Percentiles rank a stretch among this genome's conserved stretches.
Evolutionary conservation across 2,113 vertebrate genomes (phyloP).

Genomic region (Vulpes vulpes): DNA sequence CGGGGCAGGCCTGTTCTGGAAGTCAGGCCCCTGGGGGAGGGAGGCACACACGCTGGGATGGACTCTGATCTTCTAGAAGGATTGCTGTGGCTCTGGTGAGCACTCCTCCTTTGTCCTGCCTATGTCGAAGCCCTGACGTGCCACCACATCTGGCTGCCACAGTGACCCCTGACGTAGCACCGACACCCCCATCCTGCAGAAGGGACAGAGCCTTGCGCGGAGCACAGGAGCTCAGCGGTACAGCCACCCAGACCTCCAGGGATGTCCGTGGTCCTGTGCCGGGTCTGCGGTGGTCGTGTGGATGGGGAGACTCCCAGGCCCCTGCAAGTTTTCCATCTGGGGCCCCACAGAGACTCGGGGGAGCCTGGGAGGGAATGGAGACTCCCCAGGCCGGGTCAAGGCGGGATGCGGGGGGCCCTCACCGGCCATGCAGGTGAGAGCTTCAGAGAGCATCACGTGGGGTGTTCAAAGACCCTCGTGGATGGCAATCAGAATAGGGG

Average conservation of each 20-base stretch:
- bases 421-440: not conserved
- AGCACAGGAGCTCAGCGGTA: not conserved
- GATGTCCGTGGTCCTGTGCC: not conserved
- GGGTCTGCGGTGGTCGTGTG: fast-evolving
- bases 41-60: not conserved
- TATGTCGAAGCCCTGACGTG: not conserved
- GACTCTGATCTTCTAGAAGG: not conserved
- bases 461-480: not conserved
- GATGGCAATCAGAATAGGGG: not conserved
- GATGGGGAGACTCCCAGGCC: not conserved
- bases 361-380: not conserved
- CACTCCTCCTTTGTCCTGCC: not conserved
- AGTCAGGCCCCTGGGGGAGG: not conserved
- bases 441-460: not conserved
- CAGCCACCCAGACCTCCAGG: not conserved
- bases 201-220: not conserved
- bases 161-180: not conserved
- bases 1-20: not conserved
- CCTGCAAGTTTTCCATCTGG: not conserved
- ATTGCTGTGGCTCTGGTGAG: too few relatives aligned
- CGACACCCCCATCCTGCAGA: not conserved
- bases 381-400: not conserved
- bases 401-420: fast-evolving
- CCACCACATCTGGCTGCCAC: not conserved
- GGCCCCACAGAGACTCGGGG: not conserved